phyloP scores from a whole-genome alignment of 2,113 vertebrate species.

The Nesogale talazaci region DNA sequence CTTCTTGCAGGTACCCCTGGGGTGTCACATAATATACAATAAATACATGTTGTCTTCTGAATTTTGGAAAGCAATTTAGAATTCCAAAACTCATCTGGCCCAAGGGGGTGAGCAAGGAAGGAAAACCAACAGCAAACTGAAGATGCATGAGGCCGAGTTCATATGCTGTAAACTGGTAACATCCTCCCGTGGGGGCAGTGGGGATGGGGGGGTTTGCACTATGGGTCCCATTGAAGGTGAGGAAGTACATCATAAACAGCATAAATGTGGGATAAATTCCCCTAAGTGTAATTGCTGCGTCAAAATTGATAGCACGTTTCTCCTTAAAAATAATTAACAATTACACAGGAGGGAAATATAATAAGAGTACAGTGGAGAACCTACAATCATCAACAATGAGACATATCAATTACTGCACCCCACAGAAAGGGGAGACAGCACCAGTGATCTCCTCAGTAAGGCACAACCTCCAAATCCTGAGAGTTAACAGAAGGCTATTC shows the following conservation, averaged over 20 bases:
- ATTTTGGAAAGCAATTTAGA: background rate
- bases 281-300: background rate
- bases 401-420: background rate
- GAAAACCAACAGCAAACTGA: background rate
- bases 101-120: background rate
- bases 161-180: background rate
- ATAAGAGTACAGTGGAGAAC: background rate
- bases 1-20: background rate
- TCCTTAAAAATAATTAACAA: background rate
- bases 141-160: background rate
- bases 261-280: background rate
- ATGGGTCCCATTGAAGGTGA: background rate
- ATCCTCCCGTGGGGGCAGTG: background rate
- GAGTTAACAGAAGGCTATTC: background rate
- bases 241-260: background rate
- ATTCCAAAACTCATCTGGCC: background rate
- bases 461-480: background rate
- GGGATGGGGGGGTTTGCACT: no score
- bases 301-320: background rate
- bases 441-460: background rate
- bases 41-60: background rate
- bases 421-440: no score
- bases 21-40: background rate
- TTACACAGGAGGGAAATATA: background rate
- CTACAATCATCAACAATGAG: background rate